Evolutionary conservation across 2,797 vertebrate species (phyloP).

Genomic region (Picus viridis): DNA sequence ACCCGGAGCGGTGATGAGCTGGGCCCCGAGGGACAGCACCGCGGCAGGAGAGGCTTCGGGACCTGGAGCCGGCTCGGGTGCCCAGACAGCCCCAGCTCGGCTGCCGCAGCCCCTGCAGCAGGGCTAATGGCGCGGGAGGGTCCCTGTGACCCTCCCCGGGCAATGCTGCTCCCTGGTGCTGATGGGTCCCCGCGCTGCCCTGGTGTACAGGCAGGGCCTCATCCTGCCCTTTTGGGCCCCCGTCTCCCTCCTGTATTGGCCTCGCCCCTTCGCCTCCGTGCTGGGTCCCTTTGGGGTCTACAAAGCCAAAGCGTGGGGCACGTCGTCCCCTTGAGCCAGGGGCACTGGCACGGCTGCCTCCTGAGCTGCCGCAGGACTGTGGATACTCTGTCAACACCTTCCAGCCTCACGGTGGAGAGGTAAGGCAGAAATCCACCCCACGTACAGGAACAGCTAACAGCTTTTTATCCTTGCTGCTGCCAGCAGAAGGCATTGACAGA

Average conservation of each 20-base stretch:
- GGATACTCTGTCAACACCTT: neutral
- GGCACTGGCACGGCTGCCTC: neutral
- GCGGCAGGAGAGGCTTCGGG: neutral
- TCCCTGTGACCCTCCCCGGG: neutral
- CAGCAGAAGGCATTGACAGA: neutral
- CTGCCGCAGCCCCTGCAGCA: neutral
- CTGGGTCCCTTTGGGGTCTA: neutral
- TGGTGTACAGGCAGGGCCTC: neutral
- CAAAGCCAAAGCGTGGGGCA: too few species aligned
- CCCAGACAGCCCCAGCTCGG: neutral
- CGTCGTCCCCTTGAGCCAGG: neutral
- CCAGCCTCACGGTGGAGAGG: neutral
- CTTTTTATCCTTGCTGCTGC: neutral
- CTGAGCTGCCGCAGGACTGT: neutral
- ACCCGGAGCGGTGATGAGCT: neutral
- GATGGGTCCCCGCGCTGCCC: rapidly evolving
- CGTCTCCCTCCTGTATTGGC: neutral
- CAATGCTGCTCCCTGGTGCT: neutral
- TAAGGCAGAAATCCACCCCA: neutral
- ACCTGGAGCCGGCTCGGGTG: neutral
- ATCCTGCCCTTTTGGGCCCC: neutral
- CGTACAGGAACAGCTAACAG: neutral
- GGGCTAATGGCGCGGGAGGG: neutral
- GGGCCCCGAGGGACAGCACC: rapidly evolving
- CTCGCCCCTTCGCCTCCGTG: rapidly evolving